phyloP scores from a whole-genome alignment of 2,113 vertebrate genomes.

The Vanacampus margaritifer region DNA sequence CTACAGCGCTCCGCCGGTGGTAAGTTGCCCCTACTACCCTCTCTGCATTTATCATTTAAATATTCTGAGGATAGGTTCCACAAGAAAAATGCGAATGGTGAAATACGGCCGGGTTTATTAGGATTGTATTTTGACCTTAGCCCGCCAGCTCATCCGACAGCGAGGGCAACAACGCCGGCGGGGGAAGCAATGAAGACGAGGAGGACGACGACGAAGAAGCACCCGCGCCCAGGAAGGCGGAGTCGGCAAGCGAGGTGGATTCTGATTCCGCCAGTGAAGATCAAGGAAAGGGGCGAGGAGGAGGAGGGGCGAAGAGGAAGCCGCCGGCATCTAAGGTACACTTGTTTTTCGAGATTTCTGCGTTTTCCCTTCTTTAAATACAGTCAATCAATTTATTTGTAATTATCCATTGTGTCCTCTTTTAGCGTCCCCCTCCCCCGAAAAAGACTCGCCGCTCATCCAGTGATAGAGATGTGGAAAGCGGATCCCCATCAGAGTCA shows the following conservation, averaged over 20 bases:
- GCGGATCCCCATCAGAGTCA: slow-evolving; percentile 83
- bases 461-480: slow-evolving; percentile 82
- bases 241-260: slow-evolving; percentile 77
- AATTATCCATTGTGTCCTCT: neutral
- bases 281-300: slow-evolving; percentile 71
- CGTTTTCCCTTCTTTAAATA: neutral
- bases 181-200: slow-evolving; percentile 65
- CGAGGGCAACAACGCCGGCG: slow-evolving; percentile 77
- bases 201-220: slow-evolving; percentile 65
- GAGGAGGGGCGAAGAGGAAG: slow-evolving; percentile 66
- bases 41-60: neutral
- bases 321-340: slow-evolving; percentile 67
- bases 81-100: too few relatives aligned
- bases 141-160: slow-evolving; percentile 91
- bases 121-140: slow-evolving; percentile 47
- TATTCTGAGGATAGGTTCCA: too few relatives aligned
- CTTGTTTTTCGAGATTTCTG: neutral
- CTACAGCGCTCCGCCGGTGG: slow-evolving; percentile 85
- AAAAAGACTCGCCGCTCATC: slow-evolving; percentile 86
- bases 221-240: slow-evolving; percentile 69
- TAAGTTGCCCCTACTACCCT: slow-evolving; percentile 65
- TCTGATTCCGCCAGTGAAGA: slow-evolving; percentile 84
- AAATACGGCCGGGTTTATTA: neutral
- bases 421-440: slow-evolving; percentile 49
- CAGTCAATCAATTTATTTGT: neutral